Evolutionary conservation across 92 coral and sea anemone genomes (phyloP), one percentile per base, ranked within the genome.

Genomic region (Phenganax marumi): DNA sequence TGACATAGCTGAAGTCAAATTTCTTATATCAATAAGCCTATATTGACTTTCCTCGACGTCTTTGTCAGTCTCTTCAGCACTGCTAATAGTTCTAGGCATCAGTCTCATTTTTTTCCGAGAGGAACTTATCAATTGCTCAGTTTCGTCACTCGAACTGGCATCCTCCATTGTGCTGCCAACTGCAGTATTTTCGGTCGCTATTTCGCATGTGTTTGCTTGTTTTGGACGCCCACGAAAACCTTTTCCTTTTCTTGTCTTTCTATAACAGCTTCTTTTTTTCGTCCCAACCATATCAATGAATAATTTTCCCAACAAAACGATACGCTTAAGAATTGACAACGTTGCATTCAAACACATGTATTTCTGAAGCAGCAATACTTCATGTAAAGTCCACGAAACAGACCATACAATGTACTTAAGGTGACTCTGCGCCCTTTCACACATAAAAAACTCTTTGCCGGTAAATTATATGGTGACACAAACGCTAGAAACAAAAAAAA

Each of bases 81-180:
- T 56, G 63, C 63, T 56, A 56, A 19, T 19, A 56, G 63, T 56
- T 56, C 63, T 56, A 56, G 63, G 21, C 63, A 56, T 56, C 16
- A 13, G 63, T 56, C 21, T 56, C 63, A 56, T 56, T 19, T 56
- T 56, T 19, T 56, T 56, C 16, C 63, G 63, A 56, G 63, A 56
- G 21, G 63, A 56, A 56, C 63, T 14, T 56, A 56, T 56, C 63
- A 56, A 14, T 19, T 56, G 17, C 16, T 56, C 63, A 19, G 16
- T 56, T 19, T 56, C 63, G 21, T 56, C 63, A 56, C 63, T 56
- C 63, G 63, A 56, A 56, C 63, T 56, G 63, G 63, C 16, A 56
- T 56, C 63, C 21, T 19, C 21, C 63, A 56, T 56, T 56, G 63
- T 56, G 21, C 16, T 13, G 63, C 63, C 63, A 56, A 19, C 16